Conservation (phyloP, 2,797 vertebrate genomes). For the Lacerta agilis region DNA sequence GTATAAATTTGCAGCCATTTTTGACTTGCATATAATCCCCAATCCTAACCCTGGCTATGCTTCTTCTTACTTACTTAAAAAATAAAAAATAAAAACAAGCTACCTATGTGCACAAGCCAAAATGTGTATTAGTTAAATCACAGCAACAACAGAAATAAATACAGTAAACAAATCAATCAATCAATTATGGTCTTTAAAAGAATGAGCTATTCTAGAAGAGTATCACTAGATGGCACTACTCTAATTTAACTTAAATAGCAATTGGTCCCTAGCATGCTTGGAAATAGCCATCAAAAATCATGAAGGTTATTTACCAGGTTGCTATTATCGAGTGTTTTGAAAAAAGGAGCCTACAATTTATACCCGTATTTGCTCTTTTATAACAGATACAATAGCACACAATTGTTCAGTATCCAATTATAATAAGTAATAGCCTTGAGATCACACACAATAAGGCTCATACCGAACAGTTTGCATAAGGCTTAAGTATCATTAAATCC, state of each 20-base stretch:
- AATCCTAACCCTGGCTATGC: too few species aligned
- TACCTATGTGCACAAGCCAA: background rate
- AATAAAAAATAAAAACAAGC: background rate
- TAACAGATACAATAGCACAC: background rate
- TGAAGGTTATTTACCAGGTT: background rate
- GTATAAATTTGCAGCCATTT: background rate
- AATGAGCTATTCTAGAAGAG: background rate
- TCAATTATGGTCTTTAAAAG: background rate
- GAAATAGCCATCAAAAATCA: background rate
- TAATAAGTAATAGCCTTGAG: background rate
- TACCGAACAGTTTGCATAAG: background rate
- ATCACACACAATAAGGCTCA: background rate
- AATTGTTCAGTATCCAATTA: background rate
- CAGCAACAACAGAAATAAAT: background rate
- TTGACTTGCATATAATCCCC: background rate
- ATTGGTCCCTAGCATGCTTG: background rate
- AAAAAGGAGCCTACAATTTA: background rate
- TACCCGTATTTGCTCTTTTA: background rate
- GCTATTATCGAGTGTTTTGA: background rate
- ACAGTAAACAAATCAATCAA: background rate
- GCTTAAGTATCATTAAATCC: conserved; percentile 25
- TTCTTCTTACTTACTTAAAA: background rate
- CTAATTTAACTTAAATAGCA: conserved; percentile 1
- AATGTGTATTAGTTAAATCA: background rate
- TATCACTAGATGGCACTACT: conserved; percentile 70